Evolutionary conservation across 2,113 vertebrate genomes (phyloP).

Genomic region (Pleuronectes platessa): DNA sequence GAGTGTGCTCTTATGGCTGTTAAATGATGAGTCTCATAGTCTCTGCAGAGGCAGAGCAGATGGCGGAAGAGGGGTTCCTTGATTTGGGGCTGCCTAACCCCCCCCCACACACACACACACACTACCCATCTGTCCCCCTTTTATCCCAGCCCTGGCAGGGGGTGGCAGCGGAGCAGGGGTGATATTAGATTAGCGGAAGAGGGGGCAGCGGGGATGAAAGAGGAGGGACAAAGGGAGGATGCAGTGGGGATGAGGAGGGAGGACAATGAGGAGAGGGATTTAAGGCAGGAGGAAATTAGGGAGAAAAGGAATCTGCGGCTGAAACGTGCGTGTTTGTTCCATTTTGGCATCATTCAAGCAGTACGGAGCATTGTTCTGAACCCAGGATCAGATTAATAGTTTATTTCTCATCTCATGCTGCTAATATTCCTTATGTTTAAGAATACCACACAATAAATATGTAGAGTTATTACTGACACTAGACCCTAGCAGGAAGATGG

Average conservation of each 20-base stretch:
- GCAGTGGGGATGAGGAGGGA: constrained; percentile 46
- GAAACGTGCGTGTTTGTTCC: constrained; percentile 60
- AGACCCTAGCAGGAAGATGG: too few relatives aligned
- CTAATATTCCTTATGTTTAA: not conserved
- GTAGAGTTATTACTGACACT: not conserved
- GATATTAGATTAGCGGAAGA: constrained; percentile 77
- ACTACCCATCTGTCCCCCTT: constrained; percentile 83
- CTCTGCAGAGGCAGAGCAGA: constrained; percentile 77
- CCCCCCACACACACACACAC: constrained; percentile 50
- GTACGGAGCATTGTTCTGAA: constrained; percentile 17
- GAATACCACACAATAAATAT: not conserved
- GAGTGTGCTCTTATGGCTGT: constrained; percentile 40
- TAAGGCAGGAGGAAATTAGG: constrained; percentile 58
- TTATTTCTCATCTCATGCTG: not conserved
- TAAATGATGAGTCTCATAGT: constrained; percentile 65
- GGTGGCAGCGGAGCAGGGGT: constrained; percentile 68
- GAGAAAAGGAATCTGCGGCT: constrained; percentile 56
- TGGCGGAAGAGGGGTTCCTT: constrained; percentile 80
- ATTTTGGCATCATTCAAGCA: constrained; percentile 47
- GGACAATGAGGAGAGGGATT: constrained; percentile 68
- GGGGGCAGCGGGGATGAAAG: constrained; percentile 70
- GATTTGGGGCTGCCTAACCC: constrained; percentile 76
- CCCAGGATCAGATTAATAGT: not conserved
- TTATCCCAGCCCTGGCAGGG: constrained; percentile 73
- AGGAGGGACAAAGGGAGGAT: constrained; percentile 68